Evolutionary conservation across 2,113 vertebrate genomes (phyloP).

Genomic region (Tonatia bakeri): DNA sequence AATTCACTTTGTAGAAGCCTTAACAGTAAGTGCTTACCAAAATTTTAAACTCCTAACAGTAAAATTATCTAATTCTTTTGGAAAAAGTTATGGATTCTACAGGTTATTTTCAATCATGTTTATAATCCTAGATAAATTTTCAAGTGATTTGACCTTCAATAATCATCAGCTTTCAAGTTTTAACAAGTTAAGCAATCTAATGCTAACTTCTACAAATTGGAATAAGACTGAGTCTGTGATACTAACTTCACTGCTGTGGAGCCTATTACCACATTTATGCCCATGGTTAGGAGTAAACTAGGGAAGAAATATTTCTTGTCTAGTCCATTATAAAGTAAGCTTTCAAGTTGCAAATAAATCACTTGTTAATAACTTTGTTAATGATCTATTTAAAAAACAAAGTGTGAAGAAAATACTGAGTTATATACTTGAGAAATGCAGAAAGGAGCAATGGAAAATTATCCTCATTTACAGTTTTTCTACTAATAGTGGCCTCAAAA

Average conservation of each 20-base stretch:
- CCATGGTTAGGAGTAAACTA: constrained; percentile 41
- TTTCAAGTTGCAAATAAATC: constrained; percentile 14
- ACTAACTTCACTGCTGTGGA: neutral
- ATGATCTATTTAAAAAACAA: constrained; percentile 46
- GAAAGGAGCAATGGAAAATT: neutral
- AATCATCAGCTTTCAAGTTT: neutral
- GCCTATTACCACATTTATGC: neutral
- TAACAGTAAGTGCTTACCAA: neutral
- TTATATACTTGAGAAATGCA: neutral
- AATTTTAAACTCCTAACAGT: neutral
- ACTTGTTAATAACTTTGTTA: constrained; percentile 51
- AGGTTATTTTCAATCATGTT: neutral
- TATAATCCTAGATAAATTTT: constrained; percentile 23
- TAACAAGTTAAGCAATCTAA: neutral
- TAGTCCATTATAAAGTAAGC: constrained; percentile 59
- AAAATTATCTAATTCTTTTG: constrained; percentile 17
- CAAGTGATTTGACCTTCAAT: neutral
- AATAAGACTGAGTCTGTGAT: neutral
- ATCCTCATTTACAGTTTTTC: neutral
- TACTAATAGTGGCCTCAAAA: constrained; percentile 48
- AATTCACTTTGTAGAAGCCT: neutral
- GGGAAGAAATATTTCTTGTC: constrained; percentile 62
- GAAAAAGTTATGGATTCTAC: neutral
- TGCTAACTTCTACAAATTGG: neutral
- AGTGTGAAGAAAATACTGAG: neutral